phyloP scores from a whole-genome alignment of 2,888 invertebrate species.

The Polydesmus complanatus region DNA sequence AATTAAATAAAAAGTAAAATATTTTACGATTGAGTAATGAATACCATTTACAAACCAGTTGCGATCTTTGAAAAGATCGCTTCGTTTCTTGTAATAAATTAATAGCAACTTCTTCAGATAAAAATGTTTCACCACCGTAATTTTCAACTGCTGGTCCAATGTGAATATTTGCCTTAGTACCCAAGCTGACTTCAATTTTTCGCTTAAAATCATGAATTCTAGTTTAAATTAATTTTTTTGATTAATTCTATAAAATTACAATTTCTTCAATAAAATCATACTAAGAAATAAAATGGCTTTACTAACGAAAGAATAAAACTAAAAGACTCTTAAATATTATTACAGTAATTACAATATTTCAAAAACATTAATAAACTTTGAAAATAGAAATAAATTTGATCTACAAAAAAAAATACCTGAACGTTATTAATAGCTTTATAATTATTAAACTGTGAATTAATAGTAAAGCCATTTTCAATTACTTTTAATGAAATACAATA shows the following conservation, averaged over 20 bases:
- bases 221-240: too few relatives aligned
- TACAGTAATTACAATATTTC: too few relatives aligned
- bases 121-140: conserved; percentile 91
- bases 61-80: conserved; percentile 75
- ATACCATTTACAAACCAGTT: conserved; percentile 48
- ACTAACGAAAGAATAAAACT: too few relatives aligned
- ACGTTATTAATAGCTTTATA: too few relatives aligned
- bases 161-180: conserved; percentile 79
- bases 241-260: too few relatives aligned
- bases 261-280: conserved; percentile 6
- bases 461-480: too few relatives aligned
- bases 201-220: conserved; percentile 70
- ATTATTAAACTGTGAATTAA: too few relatives aligned
- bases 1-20: conserved; percentile 24
- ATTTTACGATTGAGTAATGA: not conserved
- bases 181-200: conserved; percentile 85
- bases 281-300: too few relatives aligned
- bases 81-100: conserved; percentile 79
- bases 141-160: conserved; percentile 80
- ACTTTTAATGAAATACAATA: not conserved
- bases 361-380: too few relatives aligned
- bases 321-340: too few relatives aligned
- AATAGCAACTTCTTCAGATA: conserved; percentile 87
- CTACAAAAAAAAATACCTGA: too few relatives aligned
- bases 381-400: too few relatives aligned